Evolutionary conservation across 2,797 vertebrate genomes (phyloP).

Genomic region (Hemitrygon akajei): DNA sequence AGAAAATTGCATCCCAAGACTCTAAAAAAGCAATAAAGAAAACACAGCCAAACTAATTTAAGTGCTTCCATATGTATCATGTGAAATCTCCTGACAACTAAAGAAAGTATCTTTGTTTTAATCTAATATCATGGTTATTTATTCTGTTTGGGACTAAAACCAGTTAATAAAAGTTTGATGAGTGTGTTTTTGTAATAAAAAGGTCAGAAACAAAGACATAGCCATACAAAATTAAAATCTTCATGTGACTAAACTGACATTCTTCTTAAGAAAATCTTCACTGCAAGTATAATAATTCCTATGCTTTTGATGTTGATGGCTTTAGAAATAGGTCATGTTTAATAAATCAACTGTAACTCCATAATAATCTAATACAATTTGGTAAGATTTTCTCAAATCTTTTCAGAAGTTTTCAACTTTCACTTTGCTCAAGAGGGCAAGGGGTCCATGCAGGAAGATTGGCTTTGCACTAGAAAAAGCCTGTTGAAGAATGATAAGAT

Average conservation of each 20-base stretch:
- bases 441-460: not conserved
- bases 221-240: not conserved
- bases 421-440: not conserved
- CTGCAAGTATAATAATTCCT: not conserved
- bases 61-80: not conserved
- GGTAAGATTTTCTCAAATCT: not conserved
- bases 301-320: not conserved
- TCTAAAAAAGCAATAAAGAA: constrained; percentile 1
- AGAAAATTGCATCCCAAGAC: constrained; percentile 27
- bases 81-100: constrained; percentile 10
- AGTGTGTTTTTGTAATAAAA: not conserved
- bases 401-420: constrained; percentile 4
- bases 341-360: not conserved
- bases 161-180: not conserved
- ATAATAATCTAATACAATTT: not conserved
- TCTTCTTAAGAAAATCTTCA: not conserved
- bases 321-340: not conserved
- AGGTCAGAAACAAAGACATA: constrained; percentile 5
- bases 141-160: constrained; percentile 16
- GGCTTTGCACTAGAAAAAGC: not conserved
- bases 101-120: constrained; percentile 32
- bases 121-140: not conserved
- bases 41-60: not conserved
- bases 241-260: not conserved
- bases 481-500: not conserved